Evolutionary conservation across 2,797 vertebrate genomes (phyloP), one percentile per base, ranked within the genome.

Genomic region (Paguma larvata): DNA sequence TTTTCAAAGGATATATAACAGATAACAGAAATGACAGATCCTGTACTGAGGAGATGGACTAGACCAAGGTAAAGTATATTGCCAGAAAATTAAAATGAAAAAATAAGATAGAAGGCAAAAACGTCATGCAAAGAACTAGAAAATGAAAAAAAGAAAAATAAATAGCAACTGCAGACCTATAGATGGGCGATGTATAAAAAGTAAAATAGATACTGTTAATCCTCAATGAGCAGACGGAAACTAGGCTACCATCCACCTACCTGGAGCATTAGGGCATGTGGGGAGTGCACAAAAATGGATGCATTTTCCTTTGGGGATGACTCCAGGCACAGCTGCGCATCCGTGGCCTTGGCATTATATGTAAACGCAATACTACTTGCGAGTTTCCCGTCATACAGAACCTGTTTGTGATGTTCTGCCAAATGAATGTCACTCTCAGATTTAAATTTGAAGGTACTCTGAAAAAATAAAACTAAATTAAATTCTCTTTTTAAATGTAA

Each of bases 361-460:
- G 99, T 99, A 98, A 99, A 99, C 97, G 99, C 99, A 97, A 99
- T 99, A 98, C 99, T 99, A 98, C 99, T 99, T 96, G 99, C 99
- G 96, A 99, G 99, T 97, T 99, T 99, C 75, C 99, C 99, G 86
- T 99, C 99, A 12, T 99, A 99, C 0, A 99, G 97, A 95, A 99
- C 99, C 98, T 99, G 99, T 95, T 99, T 99, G 94, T 99, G 99
- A 98, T 99, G 99, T 97, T 99, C 99, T 2, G 99, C 99, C 98
- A 99, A 99, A 98, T 99, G 99, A 98, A 99, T 99, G 98, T 99
- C 99, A 95, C 99, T 99, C 98, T 99, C 99, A 0, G 99, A 99
- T 98, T 99, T 99, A 97, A 99, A 99, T 97, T 99, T 99, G 98
- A 99, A 99, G 14, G 99, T 99, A 98, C 99, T 99, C 99, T 99